Evolutionary conservation across 2,888 invertebrate species (phyloP).

Genomic region (Morpho deidamia): DNA sequence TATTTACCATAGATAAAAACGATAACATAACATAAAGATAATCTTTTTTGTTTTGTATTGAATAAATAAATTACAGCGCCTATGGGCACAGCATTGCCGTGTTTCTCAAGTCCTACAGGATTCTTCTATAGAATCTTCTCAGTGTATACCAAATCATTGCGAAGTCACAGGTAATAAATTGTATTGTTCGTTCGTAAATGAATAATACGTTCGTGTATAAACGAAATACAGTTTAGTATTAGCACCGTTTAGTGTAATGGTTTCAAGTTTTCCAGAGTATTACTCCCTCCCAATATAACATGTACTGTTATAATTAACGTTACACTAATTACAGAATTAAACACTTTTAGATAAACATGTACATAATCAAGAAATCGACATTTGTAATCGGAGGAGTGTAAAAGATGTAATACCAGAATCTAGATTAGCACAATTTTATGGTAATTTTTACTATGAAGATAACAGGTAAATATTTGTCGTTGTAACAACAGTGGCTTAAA

Average conservation of each 20-base stretch:
- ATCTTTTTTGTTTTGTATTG: background rate
- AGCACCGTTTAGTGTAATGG: too few species aligned
- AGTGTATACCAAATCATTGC: constrained; percentile 51
- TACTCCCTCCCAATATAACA: too few species aligned
- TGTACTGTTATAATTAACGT: too few species aligned
- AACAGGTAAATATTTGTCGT: constrained; percentile 39
- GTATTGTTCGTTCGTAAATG: background rate
- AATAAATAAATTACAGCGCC: constrained; percentile 49
- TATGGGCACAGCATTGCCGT: constrained; percentile 68
- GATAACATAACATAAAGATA: too few species aligned
- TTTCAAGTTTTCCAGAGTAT: too few species aligned
- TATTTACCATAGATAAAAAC: too few species aligned
- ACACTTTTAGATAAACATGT: constrained; percentile 14
- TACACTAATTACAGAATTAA: background rate
- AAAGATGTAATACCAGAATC: constrained; percentile 82
- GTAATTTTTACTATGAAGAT: constrained; percentile 77
- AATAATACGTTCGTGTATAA: background rate
- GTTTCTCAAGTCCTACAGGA: constrained; percentile 65
- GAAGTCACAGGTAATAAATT: constrained; percentile 45
- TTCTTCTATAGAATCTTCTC: constrained; percentile 44
- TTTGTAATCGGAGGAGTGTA: constrained; percentile 65
- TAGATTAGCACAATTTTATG: constrained; percentile 77
- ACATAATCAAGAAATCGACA: constrained; percentile 58
- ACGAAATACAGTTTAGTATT: too few species aligned
- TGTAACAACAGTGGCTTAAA: background rate